Conservation (phyloP, 2,797 vertebrate genomes). For the Acanthurus leucopareius region DNA sequence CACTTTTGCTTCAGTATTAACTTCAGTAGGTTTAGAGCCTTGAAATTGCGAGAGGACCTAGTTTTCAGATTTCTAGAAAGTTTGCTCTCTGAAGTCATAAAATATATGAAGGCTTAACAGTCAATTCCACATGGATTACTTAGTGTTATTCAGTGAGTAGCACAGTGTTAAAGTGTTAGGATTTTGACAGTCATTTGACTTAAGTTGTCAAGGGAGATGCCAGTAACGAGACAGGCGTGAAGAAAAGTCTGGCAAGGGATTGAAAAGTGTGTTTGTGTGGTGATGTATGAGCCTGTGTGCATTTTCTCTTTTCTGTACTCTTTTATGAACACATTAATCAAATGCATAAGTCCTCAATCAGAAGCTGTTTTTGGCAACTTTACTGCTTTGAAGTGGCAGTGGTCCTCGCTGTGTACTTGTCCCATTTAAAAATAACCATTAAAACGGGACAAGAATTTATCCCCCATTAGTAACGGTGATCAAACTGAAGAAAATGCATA, state of each 20-base stretch:
- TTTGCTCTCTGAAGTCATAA: conserved; percentile 39
- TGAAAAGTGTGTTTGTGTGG: conserved; percentile 14
- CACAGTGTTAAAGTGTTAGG: conserved; percentile 37
- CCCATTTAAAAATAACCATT: conserved; percentile 11
- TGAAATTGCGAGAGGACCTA: conserved; percentile 36
- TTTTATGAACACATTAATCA: conserved; percentile 29
- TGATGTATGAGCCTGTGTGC: background rate
- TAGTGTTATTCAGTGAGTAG: conserved; percentile 48
- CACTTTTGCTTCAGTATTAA: background rate
- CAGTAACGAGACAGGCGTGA: conserved; percentile 53
- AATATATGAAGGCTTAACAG: conserved; percentile 61
- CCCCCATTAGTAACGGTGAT: background rate
- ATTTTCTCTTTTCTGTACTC: background rate
- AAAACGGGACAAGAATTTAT: background rate
- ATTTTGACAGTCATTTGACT: conserved; percentile 74
- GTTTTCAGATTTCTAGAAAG: conserved; percentile 44
- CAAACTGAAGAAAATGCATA: background rate
- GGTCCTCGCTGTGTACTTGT: background rate
- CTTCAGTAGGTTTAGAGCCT: conserved; percentile 13
- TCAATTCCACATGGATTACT: conserved; percentile 71
- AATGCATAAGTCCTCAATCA: conserved; percentile 13
- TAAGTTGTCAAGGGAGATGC: conserved; percentile 65
- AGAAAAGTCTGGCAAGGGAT: conserved; percentile 38
- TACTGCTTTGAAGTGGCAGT: background rate
- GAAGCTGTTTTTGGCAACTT: conserved; percentile 1